Evolutionary conservation across 2,113 vertebrate species (phyloP), one percentile per base, ranked within the genome.

Genomic region (Shinisaurus crocodilurus): DNA sequence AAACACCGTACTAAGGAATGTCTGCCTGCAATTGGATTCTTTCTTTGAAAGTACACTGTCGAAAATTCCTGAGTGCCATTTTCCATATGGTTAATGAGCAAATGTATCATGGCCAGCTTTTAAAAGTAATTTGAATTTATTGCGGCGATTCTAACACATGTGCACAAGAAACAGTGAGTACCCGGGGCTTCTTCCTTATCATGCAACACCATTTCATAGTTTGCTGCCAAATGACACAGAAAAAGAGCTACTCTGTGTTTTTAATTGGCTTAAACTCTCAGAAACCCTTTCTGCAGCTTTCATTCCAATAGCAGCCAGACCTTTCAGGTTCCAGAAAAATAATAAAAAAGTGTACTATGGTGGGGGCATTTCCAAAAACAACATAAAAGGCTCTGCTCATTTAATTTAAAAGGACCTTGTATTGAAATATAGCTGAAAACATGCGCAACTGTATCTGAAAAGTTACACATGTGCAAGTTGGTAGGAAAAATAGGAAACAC

Each of bases 1-100:
- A 99, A 99, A 99, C 98, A 99, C 96, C 96, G 97, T 98, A 98
- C 97, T 96, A 94, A 98, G 98, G 98, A 98, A 98, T 98, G 98
- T 98, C 97, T 98, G 98, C 97, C 97, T 96, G 97, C 97, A 97
- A 98, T 98, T 98, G 98, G 97, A 98, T 97, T 98, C 97, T 97
- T 98, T 98, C 98, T 98, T 98, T 98, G 98, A 98, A 98, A 98
- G 98, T 97, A 97, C 96, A 96, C 97, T 97, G 96, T 93, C 96
- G 95, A 97, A 97, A 97, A 97, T 98, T 97, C 96, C 97, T 96
- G 96, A 96, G 96, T 97, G 97, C 97, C 97, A 97, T 98, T 98
- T 98, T 99, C 98, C 98, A 98, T 98, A 98, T 98, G 98, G 98
- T 97, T 98, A 97, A 97, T 98, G 97, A 98, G 97, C 96, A 96